Evolutionary conservation across 2,797 vertebrate species (phyloP), one percentile per base, ranked within the genome.

Genomic region (Crenuchus spilurus): DNA sequence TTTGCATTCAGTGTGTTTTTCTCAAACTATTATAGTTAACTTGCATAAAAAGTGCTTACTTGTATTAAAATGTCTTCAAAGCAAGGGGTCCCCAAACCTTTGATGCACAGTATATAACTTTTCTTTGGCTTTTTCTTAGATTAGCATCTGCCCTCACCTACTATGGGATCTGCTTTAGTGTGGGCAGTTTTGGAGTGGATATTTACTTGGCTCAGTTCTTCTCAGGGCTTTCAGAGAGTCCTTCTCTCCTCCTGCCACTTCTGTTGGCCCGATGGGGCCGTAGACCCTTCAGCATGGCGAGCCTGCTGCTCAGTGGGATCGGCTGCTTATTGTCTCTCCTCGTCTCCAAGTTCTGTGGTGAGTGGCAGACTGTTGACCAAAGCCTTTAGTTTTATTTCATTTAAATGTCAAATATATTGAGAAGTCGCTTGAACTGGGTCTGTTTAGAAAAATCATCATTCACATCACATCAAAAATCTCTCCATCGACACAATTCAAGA

Each of bases 141-240:
- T 74, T 84, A 0, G 85, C 78, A 0, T 87, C 88, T 0, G 90
- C 92, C 0, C 8, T 92, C 20, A 93, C 91, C 0, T 93, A 92
- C 82, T 92, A 80, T 4, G 90, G 92, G 6, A 92, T 93, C 72
- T 92, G 88, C 51, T 86, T 91, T 88, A 92, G 91, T 74, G 87
- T 93, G 11, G 90, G 91, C 31, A 90, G 86, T 0, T 92, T 92
- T 0, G 90, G 91, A 0, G 88, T 92, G 0, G 68, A 86, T 14
- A 83, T 92, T 6, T 89, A 91, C 82, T 76, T 82, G 5, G 91
- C 90, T 20, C 91, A 91, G 87, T 92, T 93, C 82, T 91, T 92
- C 86, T 92, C 91, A 0, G 91, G 92, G 35, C 83, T 92, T 2
- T 87, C 91, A 0, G 92, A 93, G 60, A 58, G 81, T 0, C 92